Base-by-base conservation (phyloP, 2,888 invertebrate genomes). In the Tipula unca region DNA sequence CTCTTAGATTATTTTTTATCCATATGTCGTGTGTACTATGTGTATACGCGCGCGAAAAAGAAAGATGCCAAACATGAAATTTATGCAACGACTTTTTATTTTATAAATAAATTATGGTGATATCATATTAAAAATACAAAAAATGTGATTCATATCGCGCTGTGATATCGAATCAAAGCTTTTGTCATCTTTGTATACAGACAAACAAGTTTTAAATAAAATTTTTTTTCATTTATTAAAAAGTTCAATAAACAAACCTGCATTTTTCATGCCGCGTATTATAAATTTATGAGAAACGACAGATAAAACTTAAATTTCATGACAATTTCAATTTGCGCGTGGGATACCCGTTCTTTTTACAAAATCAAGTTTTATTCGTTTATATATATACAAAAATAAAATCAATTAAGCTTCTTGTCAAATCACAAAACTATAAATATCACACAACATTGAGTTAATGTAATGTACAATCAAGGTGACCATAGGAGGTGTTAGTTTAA, bases 61-160 rank as follows among this genome's bases (percentile, higher is more conserved):
- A 69, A 69, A 8, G 69, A 69, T 69, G 69, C 25, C 69, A 69
- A 69, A 69, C 69, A 69, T 69, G 10, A 69, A 69, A 69, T 69
- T 69, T 69, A 69, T 69, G 69, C 69, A 69, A 69, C 69, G 69
- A 69, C 69, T 25, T 69, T 69, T 69, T n/a, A n/a, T n/a, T 48
- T 25, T 69, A 1, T 69, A 20, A 25, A 69, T 48, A 48, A 48
- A 1, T 69, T 69, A 69, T 25, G 25, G 69, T 69, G 69, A 69
- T 69, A 69, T 69, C 69, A 69, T 69, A 25, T 25, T 25, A 69
- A 69, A 48, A 54, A 17, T 17, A 54, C 48, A 54, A 54, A n/a
- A n/a, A 17, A 69, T 69, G 69, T 69, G 69, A 69, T 69, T 69
- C 69, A 69, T 25, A 4, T 69, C 25, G 25, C 13, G 25, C 13